phyloP scores from a whole-genome alignment of 2,797 vertebrate genomes.

The Pithecia hirsuta region DNA sequence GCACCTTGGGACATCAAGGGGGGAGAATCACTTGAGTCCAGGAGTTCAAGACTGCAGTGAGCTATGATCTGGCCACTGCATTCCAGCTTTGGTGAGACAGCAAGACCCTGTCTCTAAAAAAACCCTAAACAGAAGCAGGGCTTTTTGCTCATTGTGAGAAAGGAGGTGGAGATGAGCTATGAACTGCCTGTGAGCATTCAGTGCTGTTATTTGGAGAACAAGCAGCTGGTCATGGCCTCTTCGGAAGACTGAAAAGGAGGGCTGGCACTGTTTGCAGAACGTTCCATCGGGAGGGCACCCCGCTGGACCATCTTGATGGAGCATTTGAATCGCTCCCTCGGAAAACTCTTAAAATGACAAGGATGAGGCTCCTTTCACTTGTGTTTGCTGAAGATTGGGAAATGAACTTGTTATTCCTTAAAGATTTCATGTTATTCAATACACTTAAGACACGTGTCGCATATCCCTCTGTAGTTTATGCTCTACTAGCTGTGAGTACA shows the following conservation, averaged over 20 bases:
- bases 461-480: background rate
- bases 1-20: background rate
- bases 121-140: background rate
- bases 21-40: background rate
- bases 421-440: background rate
- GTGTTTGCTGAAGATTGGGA: background rate
- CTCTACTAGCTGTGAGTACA: background rate
- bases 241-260: background rate
- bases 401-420: background rate
- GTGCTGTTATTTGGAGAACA: accelerated
- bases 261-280: accelerated
- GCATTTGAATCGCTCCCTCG: background rate
- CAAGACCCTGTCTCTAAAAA: background rate
- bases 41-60: background rate
- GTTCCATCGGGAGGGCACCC: accelerated
- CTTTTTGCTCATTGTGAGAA: background rate
- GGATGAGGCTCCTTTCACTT: background rate
- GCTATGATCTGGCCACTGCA: background rate
- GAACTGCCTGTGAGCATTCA: background rate
- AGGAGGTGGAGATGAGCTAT: background rate
- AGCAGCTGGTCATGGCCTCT: accelerated
- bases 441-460: background rate
- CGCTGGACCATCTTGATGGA: background rate
- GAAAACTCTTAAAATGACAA: background rate
- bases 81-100: background rate